Conservation (phyloP, 2,797 vertebrate genomes). For the Micropoecilia bifurca region DNA sequence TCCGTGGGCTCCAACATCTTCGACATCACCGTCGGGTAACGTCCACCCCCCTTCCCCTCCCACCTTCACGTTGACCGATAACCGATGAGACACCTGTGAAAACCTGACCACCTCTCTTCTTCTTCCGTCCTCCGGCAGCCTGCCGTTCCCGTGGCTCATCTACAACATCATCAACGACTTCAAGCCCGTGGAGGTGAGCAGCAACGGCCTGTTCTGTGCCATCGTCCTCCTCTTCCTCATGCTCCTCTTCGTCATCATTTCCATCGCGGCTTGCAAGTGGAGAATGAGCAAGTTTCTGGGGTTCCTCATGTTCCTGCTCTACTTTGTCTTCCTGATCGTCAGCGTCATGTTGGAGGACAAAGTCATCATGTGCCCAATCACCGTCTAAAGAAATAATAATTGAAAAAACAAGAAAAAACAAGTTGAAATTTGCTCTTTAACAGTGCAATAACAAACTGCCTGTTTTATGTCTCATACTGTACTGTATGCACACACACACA, state of each 20-base stretch:
- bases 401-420: conserved; percentile 55
- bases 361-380: conserved; percentile 90
- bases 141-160: conserved; percentile 95
- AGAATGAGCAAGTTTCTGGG: conserved; percentile 96
- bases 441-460: conserved; percentile 24
- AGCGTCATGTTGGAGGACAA: conserved; percentile 97
- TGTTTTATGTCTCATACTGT: conserved; percentile 22
- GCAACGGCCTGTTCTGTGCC: conserved; percentile 97
- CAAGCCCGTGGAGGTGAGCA: conserved; percentile 89
- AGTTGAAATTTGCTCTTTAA: conserved; percentile 18
- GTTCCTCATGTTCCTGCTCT: conserved; percentile 93
- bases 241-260: conserved; percentile 96
- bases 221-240: conserved; percentile 99
- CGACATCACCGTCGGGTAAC: conserved; percentile 98
- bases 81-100: background rate
- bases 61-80: background rate
- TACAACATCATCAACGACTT: conserved; percentile 84
- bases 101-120: background rate
- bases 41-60: conserved; percentile 42
- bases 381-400: conserved; percentile 80
- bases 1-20: conserved; percentile 99
- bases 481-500: conserved; percentile 9
- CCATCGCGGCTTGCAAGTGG: conserved; percentile 95
- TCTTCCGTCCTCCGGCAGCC: conserved; percentile 76
- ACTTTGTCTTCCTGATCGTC: conserved; percentile 93